Evolutionary conservation across 1,140 invertebrate genomes (phyloP).

Genomic region (Bombus sibiricus): DNA sequence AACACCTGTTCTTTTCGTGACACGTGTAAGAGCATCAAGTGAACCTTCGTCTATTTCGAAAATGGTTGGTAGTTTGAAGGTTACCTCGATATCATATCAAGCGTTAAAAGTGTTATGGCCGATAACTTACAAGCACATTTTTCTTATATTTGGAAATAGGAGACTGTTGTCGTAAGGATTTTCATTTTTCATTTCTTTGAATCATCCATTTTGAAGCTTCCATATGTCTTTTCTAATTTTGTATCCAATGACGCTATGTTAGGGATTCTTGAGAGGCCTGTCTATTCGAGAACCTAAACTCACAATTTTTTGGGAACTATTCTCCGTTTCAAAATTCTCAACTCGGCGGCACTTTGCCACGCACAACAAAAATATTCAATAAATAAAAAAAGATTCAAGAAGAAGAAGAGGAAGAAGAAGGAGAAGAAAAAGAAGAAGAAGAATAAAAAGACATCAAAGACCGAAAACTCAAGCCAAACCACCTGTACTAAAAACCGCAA

Average conservation of each 20-base stretch:
- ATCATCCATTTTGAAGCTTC: background rate
- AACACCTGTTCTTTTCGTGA: background rate
- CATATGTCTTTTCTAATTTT: background rate
- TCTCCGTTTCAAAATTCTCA: no score
- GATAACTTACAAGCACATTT: background rate
- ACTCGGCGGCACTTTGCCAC: no score
- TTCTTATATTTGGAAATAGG: background rate
- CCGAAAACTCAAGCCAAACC: no score
- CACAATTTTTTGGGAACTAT: no score
- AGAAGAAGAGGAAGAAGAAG: no score
- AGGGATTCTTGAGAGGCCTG: no score
- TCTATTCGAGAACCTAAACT: no score
- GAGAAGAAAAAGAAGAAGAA: background rate
- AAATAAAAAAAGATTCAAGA: no score
- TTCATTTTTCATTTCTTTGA: background rate
- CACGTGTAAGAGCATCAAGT: background rate
- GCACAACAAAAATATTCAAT: no score
- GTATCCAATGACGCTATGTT: background rate
- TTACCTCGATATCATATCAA: slow-evolving; percentile 5
- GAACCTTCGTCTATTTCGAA: background rate
- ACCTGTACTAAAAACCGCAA: no score
- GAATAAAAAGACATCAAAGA: background rate
- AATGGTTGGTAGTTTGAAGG: background rate
- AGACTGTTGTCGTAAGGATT: background rate
- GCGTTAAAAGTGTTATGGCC: background rate